phyloP scores from a whole-genome alignment of 1,140 invertebrate genomes.

The Conus betulinus region DNA sequence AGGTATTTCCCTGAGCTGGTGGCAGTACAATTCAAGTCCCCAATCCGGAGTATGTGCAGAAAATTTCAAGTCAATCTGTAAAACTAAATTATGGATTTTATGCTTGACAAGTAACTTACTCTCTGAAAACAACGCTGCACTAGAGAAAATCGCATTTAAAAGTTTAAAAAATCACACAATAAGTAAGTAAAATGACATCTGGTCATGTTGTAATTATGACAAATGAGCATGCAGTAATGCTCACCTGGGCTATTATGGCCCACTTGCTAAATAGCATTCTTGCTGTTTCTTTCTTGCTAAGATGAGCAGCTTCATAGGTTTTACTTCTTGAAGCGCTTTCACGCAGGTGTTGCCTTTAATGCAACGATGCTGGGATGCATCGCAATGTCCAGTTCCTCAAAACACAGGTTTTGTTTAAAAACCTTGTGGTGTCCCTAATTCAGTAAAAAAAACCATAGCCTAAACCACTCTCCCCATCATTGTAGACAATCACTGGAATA shows the following conservation, averaged over 20 bases:
- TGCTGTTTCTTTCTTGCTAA: neutral
- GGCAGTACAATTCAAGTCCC: no score
- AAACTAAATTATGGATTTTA: neutral
- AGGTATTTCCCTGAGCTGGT: no score
- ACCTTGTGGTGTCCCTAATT: neutral
- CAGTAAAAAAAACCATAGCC: neutral
- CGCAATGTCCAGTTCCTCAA: neutral
- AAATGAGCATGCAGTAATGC: neutral
- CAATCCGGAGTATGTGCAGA: neutral
- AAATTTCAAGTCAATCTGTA: constrained; percentile 7
- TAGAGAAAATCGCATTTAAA: neutral
- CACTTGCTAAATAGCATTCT: neutral
- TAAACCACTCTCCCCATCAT: no score
- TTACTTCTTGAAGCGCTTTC: neutral
- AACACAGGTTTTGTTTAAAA: neutral
- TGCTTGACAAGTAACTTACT: neutral
- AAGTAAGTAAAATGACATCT: neutral
- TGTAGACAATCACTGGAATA: no score
- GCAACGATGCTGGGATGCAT: neutral
- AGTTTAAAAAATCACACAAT: neutral
- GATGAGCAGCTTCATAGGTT: neutral
- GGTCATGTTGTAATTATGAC: no score
- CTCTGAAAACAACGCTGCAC: neutral
- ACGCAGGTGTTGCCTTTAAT: neutral
- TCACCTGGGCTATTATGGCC: neutral